Evolutionary conservation across 92 coral and sea anemone genomes (phyloP), one percentile per base, ranked within the genome.

Genomic region (Siderastrea siderea): DNA sequence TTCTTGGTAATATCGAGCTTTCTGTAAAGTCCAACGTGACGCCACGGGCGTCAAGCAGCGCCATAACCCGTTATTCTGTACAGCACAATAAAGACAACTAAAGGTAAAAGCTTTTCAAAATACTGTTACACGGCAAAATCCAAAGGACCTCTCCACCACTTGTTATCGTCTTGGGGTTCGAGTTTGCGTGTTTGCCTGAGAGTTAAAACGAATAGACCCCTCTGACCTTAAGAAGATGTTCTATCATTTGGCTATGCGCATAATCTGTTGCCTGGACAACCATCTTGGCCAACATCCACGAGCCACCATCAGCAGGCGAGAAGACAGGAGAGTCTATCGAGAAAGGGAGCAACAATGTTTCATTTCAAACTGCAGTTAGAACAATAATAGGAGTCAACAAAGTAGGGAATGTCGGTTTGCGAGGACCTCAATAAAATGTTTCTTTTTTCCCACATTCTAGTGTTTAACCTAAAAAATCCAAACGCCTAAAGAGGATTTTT

Each of bases 181-280:
- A 55, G 10, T 7, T 14, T 7, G 12, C 8, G 9, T 55, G 12
- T 3, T 55, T 6, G 61, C 2, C 61, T 7, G 12, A 55, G 2
- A 16, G 2, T 66, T 10, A 2, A 16, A 17, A 7, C 3, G 2
- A 6, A 2, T 66, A 2, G 47, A 17, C 9, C 44, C 63, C 16
- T 13, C 84, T 74, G 47, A 85, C 93, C 86, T 94, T 91, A 6
- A 90, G 77, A 5, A 94, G 92, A 79, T 94, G 96, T 73, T 89
- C 95, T 48, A 88, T 75, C 81, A 91, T 88, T 77, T 94, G 93
- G 72, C 92, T 90, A 71, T 85, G 68, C 3, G 75, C 91, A 62
- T 91, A 89, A 78, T 94, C 94, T 16, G 96, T 92, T 5, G 90
- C 84, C 67, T 91, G 94, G 12, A 80, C 91, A 44, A 74, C 88